Evolutionary conservation across 2,113 vertebrate genomes (phyloP), one percentile per base, ranked within the genome.

Genomic region (Peromyscus californicus): DNA sequence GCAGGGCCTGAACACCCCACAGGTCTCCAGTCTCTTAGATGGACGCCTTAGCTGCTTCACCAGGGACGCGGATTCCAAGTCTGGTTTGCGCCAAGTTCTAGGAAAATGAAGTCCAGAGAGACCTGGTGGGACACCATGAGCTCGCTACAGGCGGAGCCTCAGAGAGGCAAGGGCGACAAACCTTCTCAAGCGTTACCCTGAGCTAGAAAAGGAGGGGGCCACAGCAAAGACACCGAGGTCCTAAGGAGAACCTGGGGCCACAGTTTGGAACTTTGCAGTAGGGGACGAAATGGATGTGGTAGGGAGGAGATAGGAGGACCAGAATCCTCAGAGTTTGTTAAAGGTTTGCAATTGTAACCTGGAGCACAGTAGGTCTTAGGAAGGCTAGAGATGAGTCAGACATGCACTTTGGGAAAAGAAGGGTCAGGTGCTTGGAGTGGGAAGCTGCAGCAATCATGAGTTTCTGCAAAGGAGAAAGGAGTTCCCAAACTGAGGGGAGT

Each of bases 191-290:
- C 59, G 75, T 5, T 33, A 11, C 26, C 19, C 19, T 0, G 48
- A 72, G 88, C 16, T 59, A 59, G 19, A 31, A 5, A 36, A 2
- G 26, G 16, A 2, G 24, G 9, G 21, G 21, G 1, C 0, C 7
- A 22, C 45, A 48, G 61, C 57, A 48, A 61, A 59, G 54, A 42
- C 54, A 10, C 7, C 1, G 24, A 39, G 78, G 21, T 11, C n/a
- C 45, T 7, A n/a, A 33, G 16, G 21, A 57, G 21, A 26, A 26
- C 11, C 57, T 59, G 65, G 84, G 17, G 39, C 51, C 0, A 0
- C 51, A 59, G 54, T 26, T n/a, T 78, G 72, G 69, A 63, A 79
- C 2, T 17, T 4, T 5, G 45, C 3, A 17, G 21, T 3, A 26
- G 70, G 26, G 42, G 5, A 0, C 11, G 10, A 74, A 65, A 36